Percentiles rank a stretch among this genome's conserved stretches.
These are phyloP conservation scores for Ariopsis seemanni DNA, from an alignment of 2,113 vertebrate species.

Conservation along the genomic window DNA sequence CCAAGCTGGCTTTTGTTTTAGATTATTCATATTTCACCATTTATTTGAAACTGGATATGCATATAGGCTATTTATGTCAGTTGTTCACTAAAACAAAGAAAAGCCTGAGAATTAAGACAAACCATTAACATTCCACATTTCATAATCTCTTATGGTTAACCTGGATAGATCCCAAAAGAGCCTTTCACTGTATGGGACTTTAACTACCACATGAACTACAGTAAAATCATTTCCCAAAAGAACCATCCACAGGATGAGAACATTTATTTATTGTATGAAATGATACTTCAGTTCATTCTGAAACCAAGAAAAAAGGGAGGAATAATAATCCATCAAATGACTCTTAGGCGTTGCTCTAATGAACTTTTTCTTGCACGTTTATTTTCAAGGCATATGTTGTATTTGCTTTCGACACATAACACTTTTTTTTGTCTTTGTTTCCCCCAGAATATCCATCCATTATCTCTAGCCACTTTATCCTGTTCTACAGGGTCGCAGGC, in stretches of 20 bases:
- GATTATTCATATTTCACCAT: background rate
- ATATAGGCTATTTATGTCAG: background rate
- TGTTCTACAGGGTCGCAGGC: no score
- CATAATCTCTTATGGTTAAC: background rate
- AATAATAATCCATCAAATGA: slow-evolving; percentile 10
- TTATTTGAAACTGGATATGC: background rate
- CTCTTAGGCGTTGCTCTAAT: background rate
- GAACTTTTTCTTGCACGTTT: background rate
- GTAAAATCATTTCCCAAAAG: background rate
- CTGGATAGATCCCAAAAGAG: background rate
- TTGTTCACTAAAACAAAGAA: background rate
- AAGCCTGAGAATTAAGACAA: background rate
- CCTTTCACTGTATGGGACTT: background rate
- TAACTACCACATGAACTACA: background rate
- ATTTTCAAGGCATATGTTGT: background rate
- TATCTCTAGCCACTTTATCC: no score
- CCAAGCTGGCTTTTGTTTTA: background rate
- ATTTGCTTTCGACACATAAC: background rate
- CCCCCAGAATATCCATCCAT: background rate
- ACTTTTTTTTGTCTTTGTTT: background rate
- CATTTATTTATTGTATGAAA: background rate
- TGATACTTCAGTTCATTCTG: background rate
- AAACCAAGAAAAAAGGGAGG: background rate
- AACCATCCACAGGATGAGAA: background rate
- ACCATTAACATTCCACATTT: no score